Percentiles rank a stretch among this genome's conserved stretches.
These are phyloP conservation scores for Masnerella sp. DNA, from an alignment of 2,888 invertebrate species.

Conservation along the genomic window DNA sequence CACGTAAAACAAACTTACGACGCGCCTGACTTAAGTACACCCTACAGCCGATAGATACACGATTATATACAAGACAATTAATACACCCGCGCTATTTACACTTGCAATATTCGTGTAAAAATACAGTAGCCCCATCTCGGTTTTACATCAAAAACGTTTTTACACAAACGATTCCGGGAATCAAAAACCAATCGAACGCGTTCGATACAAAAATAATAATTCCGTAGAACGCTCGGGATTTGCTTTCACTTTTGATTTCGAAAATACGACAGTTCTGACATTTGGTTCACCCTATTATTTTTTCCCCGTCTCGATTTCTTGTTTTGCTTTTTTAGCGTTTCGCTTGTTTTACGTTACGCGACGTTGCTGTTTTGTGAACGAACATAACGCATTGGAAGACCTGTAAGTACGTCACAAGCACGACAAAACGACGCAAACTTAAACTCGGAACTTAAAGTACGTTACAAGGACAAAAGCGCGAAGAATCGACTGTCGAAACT, in stretches of 20 bases:
- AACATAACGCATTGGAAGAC: slow-evolving; percentile 55
- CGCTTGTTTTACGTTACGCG: slow-evolving; percentile 9
- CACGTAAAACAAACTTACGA: slow-evolving; percentile 45
- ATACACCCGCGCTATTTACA: slow-evolving; percentile 56
- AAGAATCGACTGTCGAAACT: slow-evolving; percentile 42
- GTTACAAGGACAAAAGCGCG: slow-evolving; percentile 17
- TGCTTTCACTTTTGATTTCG: slow-evolving; percentile 46
- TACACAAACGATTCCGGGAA: slow-evolving; percentile 27
- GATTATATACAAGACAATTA: slow-evolving; percentile 54
- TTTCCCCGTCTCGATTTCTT: not conserved
- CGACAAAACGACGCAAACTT: slow-evolving; percentile 27
- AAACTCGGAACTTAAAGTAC: slow-evolving; percentile 17
- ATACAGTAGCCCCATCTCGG: slow-evolving; percentile 50
- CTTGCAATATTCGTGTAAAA: slow-evolving; percentile 57
- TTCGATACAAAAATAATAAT: slow-evolving; percentile 56
- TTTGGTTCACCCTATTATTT: slow-evolving; percentile 4
- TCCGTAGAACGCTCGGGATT: slow-evolving; percentile 41
- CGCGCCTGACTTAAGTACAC: slow-evolving; percentile 48
- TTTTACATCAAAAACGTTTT: slow-evolving; percentile 45
- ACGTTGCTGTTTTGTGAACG: slow-evolving; percentile 33
- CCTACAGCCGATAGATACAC: slow-evolving; percentile 46
- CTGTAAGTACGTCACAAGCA: slow-evolving; percentile 33
- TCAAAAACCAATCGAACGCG: slow-evolving; percentile 44
- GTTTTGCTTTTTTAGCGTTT: slow-evolving; percentile 8
- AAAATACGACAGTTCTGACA: slow-evolving; percentile 46